Evolutionary conservation across 2,113 vertebrate genomes (phyloP), one percentile per base, ranked within the genome.

Genomic region (Heteronetta atricapilla): DNA sequence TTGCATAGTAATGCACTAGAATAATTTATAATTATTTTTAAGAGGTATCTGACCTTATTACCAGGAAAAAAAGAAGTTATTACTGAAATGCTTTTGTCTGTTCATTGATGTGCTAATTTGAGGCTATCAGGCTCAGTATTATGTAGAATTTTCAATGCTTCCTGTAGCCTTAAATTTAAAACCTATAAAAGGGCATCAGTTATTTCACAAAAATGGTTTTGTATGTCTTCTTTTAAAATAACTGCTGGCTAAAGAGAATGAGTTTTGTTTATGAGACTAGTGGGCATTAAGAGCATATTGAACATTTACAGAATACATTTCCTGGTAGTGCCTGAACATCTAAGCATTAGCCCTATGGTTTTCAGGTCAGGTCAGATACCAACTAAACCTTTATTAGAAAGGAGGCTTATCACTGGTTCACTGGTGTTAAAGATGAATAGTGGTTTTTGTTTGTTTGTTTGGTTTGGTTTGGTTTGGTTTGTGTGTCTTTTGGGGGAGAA

Each of bases 111-210:
- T 1, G 3, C 21, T 89, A 44, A 53, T 84, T 64, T 82, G 16
- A 4, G 13, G 2, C 14, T 85, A 29, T 76, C 15, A 62, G 11
- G 10, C 28, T 72, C 44, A 82, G 8, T 36, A 58, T 58, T 59
- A 11, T 2, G 6, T 10, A 53, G 16, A 76, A 55, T 56, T 85
- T 83, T 82, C 63, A 66, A 40, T 90, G n/a, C 3, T 77, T 93
- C 20, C 6, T 59, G 14, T 62, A 53, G 40, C 5, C 6, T 21
- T 76, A 22, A 78, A 16, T 38, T 84, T 59, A 46, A 84, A 73
- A 59, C 4, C 5, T 55, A 46, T 81, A 5, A 8, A 40, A 87
- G 21, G 13, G 0, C 21, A 58, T 25, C 0, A 8, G 1, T 0
- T 75, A 33, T 67, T 82, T 88, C 28, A 82, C 48, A 53, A 70